Percentiles rank a stretch among this genome's conserved stretches.
phyloP scores from a whole-genome alignment of 30 jellyfish, hydroid and myxozoan genomes.

The Aurelia aurita region DNA sequence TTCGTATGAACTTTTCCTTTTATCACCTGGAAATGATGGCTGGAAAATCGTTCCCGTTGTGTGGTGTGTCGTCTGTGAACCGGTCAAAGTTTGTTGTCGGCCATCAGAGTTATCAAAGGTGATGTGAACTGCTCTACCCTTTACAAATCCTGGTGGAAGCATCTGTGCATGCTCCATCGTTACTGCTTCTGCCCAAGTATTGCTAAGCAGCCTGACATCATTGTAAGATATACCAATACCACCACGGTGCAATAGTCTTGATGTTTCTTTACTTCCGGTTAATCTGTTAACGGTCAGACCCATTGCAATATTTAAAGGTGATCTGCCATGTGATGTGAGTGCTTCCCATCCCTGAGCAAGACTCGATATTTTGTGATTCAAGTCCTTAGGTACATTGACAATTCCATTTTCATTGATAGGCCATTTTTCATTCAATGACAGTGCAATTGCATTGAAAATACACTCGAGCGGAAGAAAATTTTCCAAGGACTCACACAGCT shows the following conservation, averaged over 20 bases:
- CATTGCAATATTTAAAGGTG: slow-evolving; percentile 32
- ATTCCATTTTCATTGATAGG: slow-evolving; percentile 28
- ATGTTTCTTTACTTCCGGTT: slow-evolving; percentile 21
- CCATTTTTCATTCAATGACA: slow-evolving; percentile 30
- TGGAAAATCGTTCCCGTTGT: slow-evolving; percentile 20
- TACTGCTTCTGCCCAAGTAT: slow-evolving; percentile 15
- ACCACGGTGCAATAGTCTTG: slow-evolving; percentile 5
- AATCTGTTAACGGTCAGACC: slow-evolving; percentile 32
- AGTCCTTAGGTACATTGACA: slow-evolving; percentile 24
- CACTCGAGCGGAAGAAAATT: slow-evolving; percentile 12
- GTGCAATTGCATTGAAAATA: slow-evolving; percentile 30
- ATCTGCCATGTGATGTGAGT: slow-evolving; percentile 48
- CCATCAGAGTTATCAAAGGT: too few species aligned
- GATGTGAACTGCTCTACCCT: slow-evolving; percentile 5
- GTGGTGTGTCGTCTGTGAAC: slow-evolving; percentile 28
- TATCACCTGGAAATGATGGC: slow-evolving; percentile 12
- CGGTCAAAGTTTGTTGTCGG: too few species aligned
- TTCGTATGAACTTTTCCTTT: slow-evolving; percentile 10
- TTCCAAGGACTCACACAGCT: slow-evolving; percentile 45
- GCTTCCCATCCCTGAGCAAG: slow-evolving; percentile 30
- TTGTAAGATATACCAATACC: slow-evolving; percentile 18
- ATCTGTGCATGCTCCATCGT: slow-evolving; percentile 21
- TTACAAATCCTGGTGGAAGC: slow-evolving; percentile 1
- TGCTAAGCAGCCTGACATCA: slow-evolving; percentile 18
- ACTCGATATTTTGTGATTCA: slow-evolving; percentile 16